These are phyloP conservation scores for Gonioctena quinquepunctata DNA, from an alignment of 1,140 invertebrate species.

Conservation along the genomic window DNA sequence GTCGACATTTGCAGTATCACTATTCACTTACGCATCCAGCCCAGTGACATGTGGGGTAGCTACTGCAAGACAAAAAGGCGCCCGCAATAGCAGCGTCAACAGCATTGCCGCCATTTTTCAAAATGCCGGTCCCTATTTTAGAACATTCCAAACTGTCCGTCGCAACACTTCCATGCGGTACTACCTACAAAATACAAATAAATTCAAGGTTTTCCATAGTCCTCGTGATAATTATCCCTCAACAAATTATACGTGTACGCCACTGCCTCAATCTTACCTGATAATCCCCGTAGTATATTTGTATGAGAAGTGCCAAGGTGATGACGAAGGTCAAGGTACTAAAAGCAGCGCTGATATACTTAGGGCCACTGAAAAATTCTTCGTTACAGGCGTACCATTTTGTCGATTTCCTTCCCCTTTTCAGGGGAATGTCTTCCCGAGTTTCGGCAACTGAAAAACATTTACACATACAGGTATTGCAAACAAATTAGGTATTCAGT, in stretches of 20 bases:
- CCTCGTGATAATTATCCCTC: no score
- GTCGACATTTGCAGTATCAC: no score
- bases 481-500: not conserved
- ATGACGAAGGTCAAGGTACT: constrained; percentile 64
- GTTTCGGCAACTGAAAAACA: constrained; percentile 28
- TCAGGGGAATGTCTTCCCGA: constrained; percentile 62
- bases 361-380: constrained; percentile 54
- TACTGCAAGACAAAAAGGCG: constrained; percentile 69
- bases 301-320: constrained; percentile 67
- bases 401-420: constrained; percentile 44
- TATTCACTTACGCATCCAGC: constrained; percentile 70
- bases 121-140: constrained; percentile 66
- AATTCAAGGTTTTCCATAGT: no score
- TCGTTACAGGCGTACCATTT: constrained; percentile 42
- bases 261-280: no score
- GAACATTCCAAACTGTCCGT: constrained; percentile 74
- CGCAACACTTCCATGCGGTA: constrained; percentile 74
- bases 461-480: not conserved
- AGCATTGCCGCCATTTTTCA: constrained; percentile 70
- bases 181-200: constrained; percentile 62
- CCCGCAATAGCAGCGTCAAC: constrained; percentile 71
- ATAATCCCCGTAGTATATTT: constrained; percentile 69
- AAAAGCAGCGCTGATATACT: constrained; percentile 58
- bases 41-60: constrained; percentile 70
- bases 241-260: no score